Evolutionary conservation across 2,113 vertebrate genomes (phyloP), one percentile per base, ranked within the genome.

Genomic region (Ochotona princeps): DNA sequence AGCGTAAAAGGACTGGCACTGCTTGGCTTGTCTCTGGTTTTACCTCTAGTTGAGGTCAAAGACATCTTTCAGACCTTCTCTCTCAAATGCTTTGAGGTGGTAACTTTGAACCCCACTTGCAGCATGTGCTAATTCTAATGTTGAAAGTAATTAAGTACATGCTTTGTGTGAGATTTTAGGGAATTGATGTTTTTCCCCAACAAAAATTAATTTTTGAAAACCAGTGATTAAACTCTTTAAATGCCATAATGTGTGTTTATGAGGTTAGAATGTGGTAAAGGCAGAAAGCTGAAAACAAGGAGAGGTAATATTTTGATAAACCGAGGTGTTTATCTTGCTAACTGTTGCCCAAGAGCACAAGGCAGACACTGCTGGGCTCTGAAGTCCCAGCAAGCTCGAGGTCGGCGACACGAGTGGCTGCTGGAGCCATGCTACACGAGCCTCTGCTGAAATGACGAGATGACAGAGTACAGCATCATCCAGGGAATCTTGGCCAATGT

Each of bases 261-360:
- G 74, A 79, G 35, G 69, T 30, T 30, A 66, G 80, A 90, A 14
- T 85, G 30, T 92, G 91, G 70, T 21, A 81, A 92, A 75, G 86
- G 8, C 2, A 70, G 32, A 38, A 92, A 97, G 75, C 82, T 18
- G 60, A 80, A 91, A 44, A 44, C 38, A 44, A 44, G 38, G 38
- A 81, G 47, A 83, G 51, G 4, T 5, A 3, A 49, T 26, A 61
- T 11, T 95, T 75, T 95, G 89, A 85, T 83, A 26, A 90, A 84
- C 78, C 0, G 67, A 96, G 83, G 63, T 87, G 79, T 83, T 94
- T 78, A 20, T 81, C 97, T 96, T 92, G 93, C 97, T 97, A 94
- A 96, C 0, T 13, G 20, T 80, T 89, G 97, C 81, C 84, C 57
- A 90, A 85, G 93, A 95, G 63, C 96, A 98, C 94, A 96, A 96